A percentile compares a stretch with the other conserved stretches of the same genome.
These are phyloP conservation scores for Ruditapes philippinarum DNA, from an alignment of 1,140 invertebrate species.

Conservation along the genomic window DNA sequence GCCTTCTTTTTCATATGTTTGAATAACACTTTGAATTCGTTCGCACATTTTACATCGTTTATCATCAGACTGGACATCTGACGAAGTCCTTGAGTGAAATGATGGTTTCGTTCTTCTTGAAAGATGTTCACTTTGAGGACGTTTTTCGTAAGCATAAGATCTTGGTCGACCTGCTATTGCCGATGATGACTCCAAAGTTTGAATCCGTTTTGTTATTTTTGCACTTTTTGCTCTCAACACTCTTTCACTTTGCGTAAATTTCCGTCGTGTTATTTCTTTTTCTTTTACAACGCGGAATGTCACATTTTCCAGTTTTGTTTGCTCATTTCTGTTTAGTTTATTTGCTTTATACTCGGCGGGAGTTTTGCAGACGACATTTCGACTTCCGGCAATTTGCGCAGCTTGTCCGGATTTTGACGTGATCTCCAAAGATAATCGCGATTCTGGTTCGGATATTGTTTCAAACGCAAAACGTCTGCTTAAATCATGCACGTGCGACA, in stretches of 20 bases:
- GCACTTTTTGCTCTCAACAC: conserved; percentile 41
- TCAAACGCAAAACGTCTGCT: neutral
- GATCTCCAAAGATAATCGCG: conserved; percentile 27
- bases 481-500: neutral
- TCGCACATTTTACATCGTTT: conserved; percentile 24
- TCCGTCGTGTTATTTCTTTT: conserved; percentile 44
- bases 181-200: neutral
- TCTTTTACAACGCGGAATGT: conserved; percentile 36
- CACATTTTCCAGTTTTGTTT: conserved; percentile 33
- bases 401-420: neutral
- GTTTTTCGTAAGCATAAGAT: conserved; percentile 11
- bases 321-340: conserved; percentile 58
- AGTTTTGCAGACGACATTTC: conserved; percentile 61
- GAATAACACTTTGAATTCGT: conserved; percentile 46
- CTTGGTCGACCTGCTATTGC: neutral
- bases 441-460: neutral
- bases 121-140: neutral
- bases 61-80: neutral
- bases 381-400: conserved; percentile 26
- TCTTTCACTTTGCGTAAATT: conserved; percentile 37
- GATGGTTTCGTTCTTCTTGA: neutral
- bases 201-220: neutral
- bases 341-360: conserved; percentile 54
- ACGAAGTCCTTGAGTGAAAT: neutral
- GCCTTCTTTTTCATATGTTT: conserved; percentile 37